phyloP scores from a whole-genome alignment of 2,113 vertebrate species.

The Poeciliopsis occidentalis region DNA sequence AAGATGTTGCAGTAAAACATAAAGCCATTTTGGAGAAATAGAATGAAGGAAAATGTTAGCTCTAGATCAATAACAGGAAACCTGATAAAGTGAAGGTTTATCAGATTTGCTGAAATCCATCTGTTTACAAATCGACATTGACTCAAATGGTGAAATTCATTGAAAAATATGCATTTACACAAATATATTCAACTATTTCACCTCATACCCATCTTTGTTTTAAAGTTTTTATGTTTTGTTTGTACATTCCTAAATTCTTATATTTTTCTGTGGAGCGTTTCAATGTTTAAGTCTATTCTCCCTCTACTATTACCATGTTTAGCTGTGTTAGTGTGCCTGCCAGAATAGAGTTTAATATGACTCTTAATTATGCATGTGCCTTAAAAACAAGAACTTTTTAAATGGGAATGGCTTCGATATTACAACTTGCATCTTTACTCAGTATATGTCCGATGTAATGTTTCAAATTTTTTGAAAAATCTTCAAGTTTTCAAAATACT shows the following conservation, averaged over 20 bases:
- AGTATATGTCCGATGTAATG: not conserved
- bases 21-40: not conserved
- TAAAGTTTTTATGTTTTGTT: conserved; percentile 13
- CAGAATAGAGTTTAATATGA: not conserved
- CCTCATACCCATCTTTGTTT: not conserved
- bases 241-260: conserved; percentile 45
- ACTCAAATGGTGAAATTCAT: not conserved
- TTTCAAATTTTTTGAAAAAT: not conserved
- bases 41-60: not conserved
- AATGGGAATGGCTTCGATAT: conserved; percentile 8
- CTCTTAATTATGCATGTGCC: conserved; percentile 38
- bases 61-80: not conserved
- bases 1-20: not conserved
- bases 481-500: not conserved
- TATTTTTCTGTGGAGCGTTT: not conserved
- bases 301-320: not conserved
- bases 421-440: not conserved
- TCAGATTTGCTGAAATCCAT: not conserved
- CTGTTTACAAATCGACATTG: not conserved
- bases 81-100: not conserved
- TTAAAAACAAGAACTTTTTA: conserved; percentile 41
- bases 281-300: not conserved
- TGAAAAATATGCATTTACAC: not conserved
- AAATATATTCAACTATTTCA: not conserved
- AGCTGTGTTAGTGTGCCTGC: not conserved